Evolutionary conservation across 2,888 invertebrate species (phyloP), one percentile per base, ranked within the genome.

Genomic region (Geotrupes spiniger): DNA sequence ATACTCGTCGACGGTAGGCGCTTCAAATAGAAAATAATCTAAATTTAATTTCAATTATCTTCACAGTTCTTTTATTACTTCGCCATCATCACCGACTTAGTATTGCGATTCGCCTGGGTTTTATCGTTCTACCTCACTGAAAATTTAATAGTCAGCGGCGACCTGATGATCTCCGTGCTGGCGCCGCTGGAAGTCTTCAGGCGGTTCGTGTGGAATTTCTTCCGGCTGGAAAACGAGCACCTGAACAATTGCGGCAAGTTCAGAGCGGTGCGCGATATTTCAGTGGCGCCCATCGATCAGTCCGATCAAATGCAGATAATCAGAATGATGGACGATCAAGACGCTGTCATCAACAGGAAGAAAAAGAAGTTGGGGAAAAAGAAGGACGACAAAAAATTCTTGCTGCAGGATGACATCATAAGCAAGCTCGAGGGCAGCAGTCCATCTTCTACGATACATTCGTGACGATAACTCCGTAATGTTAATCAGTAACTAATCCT

Each of bases 171-270:
- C 33, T 82, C 83, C 2, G 75, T 86, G 52, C 63, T 84, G 26
- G 77, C 85, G 45, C 83, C 84, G 0, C 67, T 86, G 28, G 87
- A 87, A 74, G 84, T 87, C 1, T 84, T 85, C 68, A 72, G 81
- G 37, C 59, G 73, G 28, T 92, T 92, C 70, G 82, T 92, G 9
- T 92, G 92, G 92, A 92, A 92, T 69, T 92, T 87, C 67, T 90
- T 92, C 75, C 89, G 92, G 1, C 72, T 92, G 58, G 92, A 92
- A 73, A 92, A 92, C 72, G 92, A 92, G 67, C 92, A 92, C 70
- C 74, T 92, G 50, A 92, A 92, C 73, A 92, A 92, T 72, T 92
- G 91, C 71, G 92, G 92, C 74, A 83, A 84, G 73, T 92, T 92
- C 76, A 78, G 92, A 69, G 92, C 92, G 5, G 91, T 92, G 0